These are phyloP conservation scores for Ophioderma brevispina DNA, from an alignment of 35 echinoderm and acorn worm genomes.

Conservation along the genomic window DNA sequence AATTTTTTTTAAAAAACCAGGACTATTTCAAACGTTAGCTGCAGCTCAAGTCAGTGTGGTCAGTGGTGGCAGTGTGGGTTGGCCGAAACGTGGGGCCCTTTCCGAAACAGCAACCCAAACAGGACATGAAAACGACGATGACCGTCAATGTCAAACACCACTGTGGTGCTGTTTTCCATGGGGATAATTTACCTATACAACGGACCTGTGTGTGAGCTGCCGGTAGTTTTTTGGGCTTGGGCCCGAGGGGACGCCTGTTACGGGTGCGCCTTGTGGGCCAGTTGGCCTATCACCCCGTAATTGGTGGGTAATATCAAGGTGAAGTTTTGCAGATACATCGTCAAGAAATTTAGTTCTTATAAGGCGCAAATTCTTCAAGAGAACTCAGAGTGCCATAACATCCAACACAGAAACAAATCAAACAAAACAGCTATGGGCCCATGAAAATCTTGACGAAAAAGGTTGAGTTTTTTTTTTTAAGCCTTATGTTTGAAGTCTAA, in stretches of 20 bases:
- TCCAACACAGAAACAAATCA: too few relatives aligned
- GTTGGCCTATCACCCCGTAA: constrained; percentile 97
- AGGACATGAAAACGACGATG: constrained; percentile 38
- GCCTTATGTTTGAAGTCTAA: too few relatives aligned
- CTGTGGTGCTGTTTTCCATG: constrained; percentile 92
- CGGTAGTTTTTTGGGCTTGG: constrained; percentile 97
- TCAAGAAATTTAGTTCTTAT: too few relatives aligned
- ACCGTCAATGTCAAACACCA: constrained; percentile 97
- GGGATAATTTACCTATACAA: constrained; percentile 82
- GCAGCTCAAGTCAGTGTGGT: constrained; percentile 21
- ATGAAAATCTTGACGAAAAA: too few relatives aligned
- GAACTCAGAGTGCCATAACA: too few relatives aligned
- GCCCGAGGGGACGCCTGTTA: constrained; percentile 90
- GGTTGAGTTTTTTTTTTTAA: too few relatives aligned
- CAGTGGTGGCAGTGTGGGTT: background rate
- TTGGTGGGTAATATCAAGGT: constrained; percentile 99
- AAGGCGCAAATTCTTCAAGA: too few relatives aligned
- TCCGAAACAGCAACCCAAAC: background rate
- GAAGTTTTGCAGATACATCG: too few relatives aligned
- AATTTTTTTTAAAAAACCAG: constrained; percentile 64
- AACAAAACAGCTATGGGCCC: too few relatives aligned
- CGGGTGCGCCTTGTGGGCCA: constrained; percentile 98
- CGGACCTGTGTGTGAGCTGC: constrained; percentile 99
- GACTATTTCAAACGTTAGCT: constrained; percentile 26
- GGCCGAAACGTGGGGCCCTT: too few relatives aligned